These are phyloP conservation scores for Ptychobarbus kaznakovi DNA, from an alignment of 2,797 vertebrate species.

Conservation along the genomic window DNA sequence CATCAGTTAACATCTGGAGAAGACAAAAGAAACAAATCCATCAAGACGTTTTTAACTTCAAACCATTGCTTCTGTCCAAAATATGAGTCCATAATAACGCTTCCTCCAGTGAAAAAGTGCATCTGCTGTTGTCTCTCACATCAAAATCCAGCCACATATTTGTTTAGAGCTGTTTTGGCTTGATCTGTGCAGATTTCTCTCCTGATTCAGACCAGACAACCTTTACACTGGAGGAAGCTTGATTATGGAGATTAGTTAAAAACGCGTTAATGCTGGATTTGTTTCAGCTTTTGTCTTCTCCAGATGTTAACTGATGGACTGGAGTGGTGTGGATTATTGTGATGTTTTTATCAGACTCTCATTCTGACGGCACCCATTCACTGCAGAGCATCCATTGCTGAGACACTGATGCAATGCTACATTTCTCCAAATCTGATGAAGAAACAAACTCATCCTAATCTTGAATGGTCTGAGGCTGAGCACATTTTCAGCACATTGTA, in stretches of 20 bases:
- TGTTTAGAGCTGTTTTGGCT: neutral
- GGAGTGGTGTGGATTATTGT: neutral
- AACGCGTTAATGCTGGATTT: neutral
- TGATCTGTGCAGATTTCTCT: neutral
- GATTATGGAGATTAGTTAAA: neutral
- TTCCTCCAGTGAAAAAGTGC: neutral
- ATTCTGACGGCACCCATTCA: neutral
- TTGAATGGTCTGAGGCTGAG: neutral
- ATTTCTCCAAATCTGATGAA: neutral
- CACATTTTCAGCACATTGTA: neutral
- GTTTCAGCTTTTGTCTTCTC: neutral
- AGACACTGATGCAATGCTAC: neutral
- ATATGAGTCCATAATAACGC: neutral
- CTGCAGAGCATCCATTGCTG: neutral
- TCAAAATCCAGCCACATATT: neutral
- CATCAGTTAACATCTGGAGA: neutral
- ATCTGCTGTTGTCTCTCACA: neutral
- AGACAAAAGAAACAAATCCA: neutral
- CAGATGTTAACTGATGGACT: neutral
- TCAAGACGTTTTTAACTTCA: neutral
- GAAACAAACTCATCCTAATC: neutral
- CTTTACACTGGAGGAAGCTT: neutral
- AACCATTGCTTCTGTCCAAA: neutral
- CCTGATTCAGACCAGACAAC: neutral
- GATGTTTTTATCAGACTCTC: slow-evolving; percentile 1